Base-by-base conservation (phyloP, 2,888 invertebrate species). In the Drosophila helvetica region DNA sequence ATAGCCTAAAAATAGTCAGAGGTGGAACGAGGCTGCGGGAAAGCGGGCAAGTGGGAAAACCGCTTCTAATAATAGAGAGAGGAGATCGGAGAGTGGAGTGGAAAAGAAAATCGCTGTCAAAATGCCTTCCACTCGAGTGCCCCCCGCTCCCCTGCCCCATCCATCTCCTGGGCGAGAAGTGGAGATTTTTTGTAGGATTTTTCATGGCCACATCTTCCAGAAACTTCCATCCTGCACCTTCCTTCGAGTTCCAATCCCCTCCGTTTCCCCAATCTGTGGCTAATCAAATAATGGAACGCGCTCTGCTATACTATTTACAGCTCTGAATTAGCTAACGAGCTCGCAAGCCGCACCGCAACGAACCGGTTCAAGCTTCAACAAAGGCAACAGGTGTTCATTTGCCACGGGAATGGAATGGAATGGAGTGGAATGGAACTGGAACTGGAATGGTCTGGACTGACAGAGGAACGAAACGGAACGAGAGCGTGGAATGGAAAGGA, bases 281-380 rank as follows among this genome's bases (percentile, higher is more conserved):
- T 87, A 87, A 78, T 86, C 79, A 75, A 87, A 88, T 84, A 87
- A 86, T 87, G 86, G 76, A 87, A 86, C 71, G 78, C 76, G 79
- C 75, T 75, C 78, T 78, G 80, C 64, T 80, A 81, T 88, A 87
- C 86, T 88, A 85, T 88, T 86, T 87, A 86, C 86, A 86, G 83
- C 86, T 80, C 77, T 79, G 88, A 85, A 87, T 88, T 87, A 88
- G 86, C 87, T 88, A 87, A 85, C 87, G 86, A 87, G 88, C 86
- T 75, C 65, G 50, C 38, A 52, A 19, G 42, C 38, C n/a, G 47
- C 51, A 10, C 62, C 69, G 48, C 57, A 19, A 52, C 62, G 66
- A 83, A 84, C 79, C 77, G 74, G 80, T 78, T 71, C 46, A 15
- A 25, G 22, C 10, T 3, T 4, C 62, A 55, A 38, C 67, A 45